phyloP scores from a whole-genome alignment of 2,888 invertebrate species.

The Rhagonycha fulva region DNA sequence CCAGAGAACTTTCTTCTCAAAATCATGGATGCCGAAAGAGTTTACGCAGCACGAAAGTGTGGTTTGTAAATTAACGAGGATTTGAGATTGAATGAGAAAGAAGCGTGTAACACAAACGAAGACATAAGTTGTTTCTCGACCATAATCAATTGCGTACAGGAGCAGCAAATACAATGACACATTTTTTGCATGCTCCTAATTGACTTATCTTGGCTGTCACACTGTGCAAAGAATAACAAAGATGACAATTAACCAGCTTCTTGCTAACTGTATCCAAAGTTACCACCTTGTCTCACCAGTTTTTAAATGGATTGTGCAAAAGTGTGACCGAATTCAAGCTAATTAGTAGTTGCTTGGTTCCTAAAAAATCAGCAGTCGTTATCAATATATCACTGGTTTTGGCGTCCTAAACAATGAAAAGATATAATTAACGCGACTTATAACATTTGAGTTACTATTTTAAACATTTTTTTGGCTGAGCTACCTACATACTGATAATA shows the following conservation, averaged over 20 bases:
- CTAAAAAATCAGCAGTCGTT: conserved; percentile 46
- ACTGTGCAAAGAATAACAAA: conserved; percentile 38
- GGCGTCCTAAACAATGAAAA: conserved; percentile 37
- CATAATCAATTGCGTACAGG: conserved; percentile 15
- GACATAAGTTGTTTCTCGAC: conserved; percentile 1
- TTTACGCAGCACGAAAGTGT: neutral
- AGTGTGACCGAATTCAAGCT: conserved; percentile 50
- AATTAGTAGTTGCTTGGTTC: conserved; percentile 51
- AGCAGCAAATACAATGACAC: conserved; percentile 33
- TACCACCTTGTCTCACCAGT: neutral
- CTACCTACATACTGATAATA: conserved; percentile 10
- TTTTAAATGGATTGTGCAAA: conserved; percentile 9
- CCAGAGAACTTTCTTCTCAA: neutral
- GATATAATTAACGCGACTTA: neutral
- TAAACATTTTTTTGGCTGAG: neutral
- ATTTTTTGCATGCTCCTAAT: conserved; percentile 35
- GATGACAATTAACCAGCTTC: conserved; percentile 49
- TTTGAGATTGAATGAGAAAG: neutral
- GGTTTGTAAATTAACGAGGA: neutral
- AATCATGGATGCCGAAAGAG: neutral
- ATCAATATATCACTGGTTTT: conserved; percentile 43
- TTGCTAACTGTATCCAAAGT: conserved; percentile 30
- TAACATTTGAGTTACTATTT: neutral
- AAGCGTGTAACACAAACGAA: neutral
- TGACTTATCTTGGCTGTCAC: conserved; percentile 38